phyloP scores from a whole-genome alignment of 1,140 invertebrate species.

The Wiebesia pumilae region DNA sequence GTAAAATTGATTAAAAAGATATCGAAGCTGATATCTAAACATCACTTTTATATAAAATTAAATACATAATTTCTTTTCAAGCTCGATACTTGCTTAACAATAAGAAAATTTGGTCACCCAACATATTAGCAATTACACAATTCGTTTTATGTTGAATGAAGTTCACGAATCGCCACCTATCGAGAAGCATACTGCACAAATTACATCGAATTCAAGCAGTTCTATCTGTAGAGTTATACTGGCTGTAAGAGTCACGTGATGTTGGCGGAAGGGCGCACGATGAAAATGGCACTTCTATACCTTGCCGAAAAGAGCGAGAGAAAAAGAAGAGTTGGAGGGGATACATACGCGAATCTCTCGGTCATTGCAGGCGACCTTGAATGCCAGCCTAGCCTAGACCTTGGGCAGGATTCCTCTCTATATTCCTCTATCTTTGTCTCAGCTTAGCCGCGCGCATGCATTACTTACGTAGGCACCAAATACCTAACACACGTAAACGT shows the following conservation, averaged over 20 bases:
- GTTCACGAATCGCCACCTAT: conserved; percentile 37
- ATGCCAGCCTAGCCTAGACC: conserved; percentile 52
- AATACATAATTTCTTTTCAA: no score
- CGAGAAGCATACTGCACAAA: conserved; percentile 28
- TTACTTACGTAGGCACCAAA: background rate
- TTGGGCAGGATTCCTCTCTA: conserved; percentile 16
- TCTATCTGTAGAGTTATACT: background rate
- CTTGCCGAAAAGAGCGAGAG: background rate
- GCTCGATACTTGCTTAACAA: no score
- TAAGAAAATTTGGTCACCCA: no score
- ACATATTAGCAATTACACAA: no score
- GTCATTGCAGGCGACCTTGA: conserved; percentile 43
- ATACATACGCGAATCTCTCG: conserved; percentile 9
- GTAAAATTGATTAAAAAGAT: no score
- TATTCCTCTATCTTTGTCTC: background rate
- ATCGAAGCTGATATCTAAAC: no score
- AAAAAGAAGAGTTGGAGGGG: conserved; percentile 6
- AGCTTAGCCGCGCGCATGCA: background rate
- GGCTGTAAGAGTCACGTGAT: background rate
- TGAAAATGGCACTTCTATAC: conserved; percentile 16
- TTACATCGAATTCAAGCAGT: background rate
- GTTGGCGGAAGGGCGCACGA: conserved; percentile 25
- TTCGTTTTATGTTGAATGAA: background rate
- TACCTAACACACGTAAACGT: no score
- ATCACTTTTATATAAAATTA: no score